Percentiles rank a stretch among this genome's conserved stretches.
phyloP scores from a whole-genome alignment of 2,888 invertebrate species.

The Hirtodrosophila histrioides region DNA sequence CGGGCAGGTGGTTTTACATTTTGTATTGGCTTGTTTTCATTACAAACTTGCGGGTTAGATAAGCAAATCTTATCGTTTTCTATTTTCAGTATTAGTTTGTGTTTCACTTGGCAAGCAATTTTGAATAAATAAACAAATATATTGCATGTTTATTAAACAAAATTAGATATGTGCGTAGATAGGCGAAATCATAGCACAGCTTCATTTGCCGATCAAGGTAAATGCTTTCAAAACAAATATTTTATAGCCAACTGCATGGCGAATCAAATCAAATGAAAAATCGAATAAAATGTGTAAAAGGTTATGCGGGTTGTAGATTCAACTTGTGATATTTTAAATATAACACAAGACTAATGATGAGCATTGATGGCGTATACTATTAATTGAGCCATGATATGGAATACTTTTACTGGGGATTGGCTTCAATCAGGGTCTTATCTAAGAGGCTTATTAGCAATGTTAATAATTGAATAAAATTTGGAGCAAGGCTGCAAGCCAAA shows the following conservation, averaged over 20 bases:
- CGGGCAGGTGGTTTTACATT: conserved; percentile 53
- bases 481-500: too few relatives aligned
- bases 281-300: conserved; percentile 26
- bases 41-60: conserved; percentile 45
- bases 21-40: conserved; percentile 36
- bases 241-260: conserved; percentile 52
- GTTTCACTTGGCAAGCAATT: conserved; percentile 37
- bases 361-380: conserved; percentile 26
- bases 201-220: conserved; percentile 65
- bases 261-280: conserved; percentile 50
- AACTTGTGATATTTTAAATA: conserved; percentile 40
- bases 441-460: background rate
- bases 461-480: too few relatives aligned
- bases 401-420: conserved; percentile 27
- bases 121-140: conserved; percentile 61
- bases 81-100: conserved; percentile 34
- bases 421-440: conserved; percentile 47
- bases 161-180: conserved; percentile 74
- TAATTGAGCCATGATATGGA: conserved; percentile 51
- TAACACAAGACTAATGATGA: conserved; percentile 50
- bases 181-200: conserved; percentile 41
- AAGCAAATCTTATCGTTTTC: conserved; percentile 60
- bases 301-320: conserved; percentile 51
- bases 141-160: conserved; percentile 53
- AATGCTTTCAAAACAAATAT: conserved; percentile 51